phyloP scores from a whole-genome alignment of 2,888 invertebrate genomes.

The Caenorhabditis sp. region DNA sequence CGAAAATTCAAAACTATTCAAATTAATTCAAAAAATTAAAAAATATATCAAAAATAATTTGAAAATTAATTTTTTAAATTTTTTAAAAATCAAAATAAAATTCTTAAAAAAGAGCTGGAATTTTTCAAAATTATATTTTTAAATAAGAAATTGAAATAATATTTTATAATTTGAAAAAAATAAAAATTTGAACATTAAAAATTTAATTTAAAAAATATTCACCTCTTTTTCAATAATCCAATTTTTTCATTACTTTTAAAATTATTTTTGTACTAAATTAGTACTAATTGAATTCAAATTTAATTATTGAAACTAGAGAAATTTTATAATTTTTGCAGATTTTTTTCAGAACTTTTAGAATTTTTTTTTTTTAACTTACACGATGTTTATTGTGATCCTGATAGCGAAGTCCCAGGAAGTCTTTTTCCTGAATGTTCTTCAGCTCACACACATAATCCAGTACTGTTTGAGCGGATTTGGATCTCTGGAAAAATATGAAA shows the following conservation, averaged over 20 bases:
- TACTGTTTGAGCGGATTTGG: constrained; percentile 89
- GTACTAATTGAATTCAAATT: too few relatives aligned
- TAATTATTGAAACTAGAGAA: neutral
- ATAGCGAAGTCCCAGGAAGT: constrained; percentile 95
- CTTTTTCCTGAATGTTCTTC: constrained; percentile 93
- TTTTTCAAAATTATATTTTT: too few relatives aligned
- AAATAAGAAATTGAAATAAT: too few relatives aligned
- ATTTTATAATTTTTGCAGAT: neutral
- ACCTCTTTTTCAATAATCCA: neutral
- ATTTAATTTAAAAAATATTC: too few relatives aligned
- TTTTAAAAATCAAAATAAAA: too few relatives aligned
- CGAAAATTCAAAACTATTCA: too few relatives aligned
- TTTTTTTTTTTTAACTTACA: constrained; percentile 86
- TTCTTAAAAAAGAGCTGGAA: too few relatives aligned
- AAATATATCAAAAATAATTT: too few relatives aligned
- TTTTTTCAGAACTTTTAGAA: neutral
- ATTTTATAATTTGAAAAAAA: too few relatives aligned
- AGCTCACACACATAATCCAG: constrained; percentile 94
- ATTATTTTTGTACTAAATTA: neutral
- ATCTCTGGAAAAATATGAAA: constrained; percentile 66
- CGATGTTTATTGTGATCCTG: constrained; percentile 93
- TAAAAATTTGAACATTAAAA: too few relatives aligned
- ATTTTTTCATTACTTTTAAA: neutral
- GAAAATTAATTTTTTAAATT: constrained; percentile 2
- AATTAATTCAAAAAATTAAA: too few relatives aligned